Percentiles rank a stretch among this genome's conserved stretches.
phyloP scores from a whole-genome alignment of 2,888 invertebrate species.

The Aspidapion aeneum region DNA sequence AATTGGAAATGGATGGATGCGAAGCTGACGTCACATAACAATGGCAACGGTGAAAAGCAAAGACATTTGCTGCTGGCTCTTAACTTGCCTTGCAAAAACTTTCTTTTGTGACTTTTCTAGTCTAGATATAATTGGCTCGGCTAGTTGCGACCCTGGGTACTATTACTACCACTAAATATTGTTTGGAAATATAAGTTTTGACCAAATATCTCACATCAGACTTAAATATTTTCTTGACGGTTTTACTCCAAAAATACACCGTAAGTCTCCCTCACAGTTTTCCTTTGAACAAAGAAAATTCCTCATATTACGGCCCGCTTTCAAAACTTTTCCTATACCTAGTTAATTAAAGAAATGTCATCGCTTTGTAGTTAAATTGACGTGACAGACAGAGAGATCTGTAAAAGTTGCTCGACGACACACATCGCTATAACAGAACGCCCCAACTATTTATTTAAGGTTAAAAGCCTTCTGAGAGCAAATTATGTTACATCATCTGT shows the following conservation, averaged over 20 bases:
- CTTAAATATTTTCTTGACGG: too few species aligned
- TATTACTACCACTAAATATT: too few species aligned
- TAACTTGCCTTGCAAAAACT: too few species aligned
- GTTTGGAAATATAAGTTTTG: too few species aligned
- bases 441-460: slow-evolving; percentile 37
- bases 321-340: background rate
- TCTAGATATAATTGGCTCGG: too few species aligned
- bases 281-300: background rate
- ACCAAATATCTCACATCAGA: too few species aligned
- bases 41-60: too few species aligned
- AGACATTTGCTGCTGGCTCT: too few species aligned
- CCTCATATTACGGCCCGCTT: background rate
- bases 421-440: slow-evolving; percentile 40
- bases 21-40: too few species aligned
- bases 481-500: slow-evolving; percentile 31
- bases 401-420: slow-evolving; percentile 10
- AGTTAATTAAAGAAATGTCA: background rate
- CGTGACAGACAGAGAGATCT: background rate
- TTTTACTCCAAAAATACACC: background rate
- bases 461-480: slow-evolving; percentile 25
- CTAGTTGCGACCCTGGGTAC: too few species aligned
- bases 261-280: background rate
- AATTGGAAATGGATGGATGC: too few species aligned
- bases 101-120: too few species aligned
- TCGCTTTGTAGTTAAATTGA: background rate